A percentile compares a stretch with the other conserved stretches of the same genome.
Conservation (phyloP, 2,888 invertebrate genomes). For the Noctua pronuba region DNA sequence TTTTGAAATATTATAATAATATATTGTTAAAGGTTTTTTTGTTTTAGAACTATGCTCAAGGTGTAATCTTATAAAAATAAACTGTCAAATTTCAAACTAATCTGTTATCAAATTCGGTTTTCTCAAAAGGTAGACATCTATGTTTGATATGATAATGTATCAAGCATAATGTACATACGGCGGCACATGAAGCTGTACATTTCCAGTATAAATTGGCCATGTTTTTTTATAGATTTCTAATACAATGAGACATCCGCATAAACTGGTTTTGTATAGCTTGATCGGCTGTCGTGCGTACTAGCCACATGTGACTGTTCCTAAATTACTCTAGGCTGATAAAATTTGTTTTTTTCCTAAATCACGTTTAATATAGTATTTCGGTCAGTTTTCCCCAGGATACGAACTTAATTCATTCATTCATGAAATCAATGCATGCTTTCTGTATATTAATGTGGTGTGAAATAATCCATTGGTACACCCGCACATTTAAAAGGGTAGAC, state of each 20-base stretch:
- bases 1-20: background rate
- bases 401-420: background rate
- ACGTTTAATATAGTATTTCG: too few relatives aligned
- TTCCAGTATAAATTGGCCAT: too few relatives aligned
- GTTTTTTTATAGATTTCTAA: too few relatives aligned
- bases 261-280: too few relatives aligned
- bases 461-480: background rate
- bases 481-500: conserved; percentile 5
- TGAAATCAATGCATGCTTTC: background rate
- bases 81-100: background rate
- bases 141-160: background rate
- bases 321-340: too few relatives aligned
- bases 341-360: too few relatives aligned
- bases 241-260: too few relatives aligned
- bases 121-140: background rate
- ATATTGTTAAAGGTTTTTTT: background rate
- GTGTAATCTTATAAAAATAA: background rate
- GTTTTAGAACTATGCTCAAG: background rate
- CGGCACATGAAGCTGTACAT: too few relatives aligned
- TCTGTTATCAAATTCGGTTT: background rate
- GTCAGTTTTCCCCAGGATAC: background rate
- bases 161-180: background rate
- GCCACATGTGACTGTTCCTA: too few relatives aligned
- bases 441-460: background rate
- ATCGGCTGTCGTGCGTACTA: too few relatives aligned